Evolutionary conservation across 2,888 invertebrate genomes (phyloP).

Genomic region (Caenorhabditis sp.): DNA sequence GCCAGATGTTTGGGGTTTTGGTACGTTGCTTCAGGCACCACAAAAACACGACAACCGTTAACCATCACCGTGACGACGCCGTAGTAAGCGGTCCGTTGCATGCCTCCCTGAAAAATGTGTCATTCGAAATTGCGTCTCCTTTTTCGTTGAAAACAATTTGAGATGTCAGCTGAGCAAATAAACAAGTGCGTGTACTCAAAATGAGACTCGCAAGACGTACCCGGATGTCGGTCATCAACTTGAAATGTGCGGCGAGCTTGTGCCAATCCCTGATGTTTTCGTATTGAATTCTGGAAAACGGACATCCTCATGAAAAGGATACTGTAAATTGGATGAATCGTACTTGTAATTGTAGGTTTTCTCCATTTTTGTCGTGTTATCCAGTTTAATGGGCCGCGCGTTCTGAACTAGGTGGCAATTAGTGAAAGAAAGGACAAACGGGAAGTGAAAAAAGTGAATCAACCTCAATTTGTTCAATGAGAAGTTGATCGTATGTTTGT

Average conservation of each 20-base stretch:
- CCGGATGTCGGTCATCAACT: constrained; percentile 75
- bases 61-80: constrained; percentile 93
- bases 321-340: too few relatives aligned
- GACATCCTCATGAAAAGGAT: not conserved
- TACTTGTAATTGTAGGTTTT: constrained; percentile 56
- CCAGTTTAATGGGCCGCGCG: constrained; percentile 23
- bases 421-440: not conserved
- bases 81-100: constrained; percentile 94
- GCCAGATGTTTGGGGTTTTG: constrained; percentile 37
- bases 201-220: constrained; percentile 34
- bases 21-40: constrained; percentile 49
- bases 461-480: constrained; percentile 30
- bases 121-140: too few relatives aligned
- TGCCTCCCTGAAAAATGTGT: constrained; percentile 89
- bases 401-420: constrained; percentile 24
- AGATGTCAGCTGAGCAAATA: not conserved
- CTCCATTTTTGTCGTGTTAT: constrained; percentile 25
- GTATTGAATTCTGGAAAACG: constrained; percentile 55
- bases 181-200: not conserved
- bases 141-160: not conserved
- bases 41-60: constrained; percentile 87
- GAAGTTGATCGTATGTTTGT: constrained; percentile 45
- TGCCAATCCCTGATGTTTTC: constrained; percentile 73
- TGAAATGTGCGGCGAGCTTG: constrained; percentile 70
- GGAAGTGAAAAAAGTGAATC: not conserved